Conservation (phyloP, 35 echinoderm and acorn worm genomes). For the Eucidaris tribuloides region DNA sequence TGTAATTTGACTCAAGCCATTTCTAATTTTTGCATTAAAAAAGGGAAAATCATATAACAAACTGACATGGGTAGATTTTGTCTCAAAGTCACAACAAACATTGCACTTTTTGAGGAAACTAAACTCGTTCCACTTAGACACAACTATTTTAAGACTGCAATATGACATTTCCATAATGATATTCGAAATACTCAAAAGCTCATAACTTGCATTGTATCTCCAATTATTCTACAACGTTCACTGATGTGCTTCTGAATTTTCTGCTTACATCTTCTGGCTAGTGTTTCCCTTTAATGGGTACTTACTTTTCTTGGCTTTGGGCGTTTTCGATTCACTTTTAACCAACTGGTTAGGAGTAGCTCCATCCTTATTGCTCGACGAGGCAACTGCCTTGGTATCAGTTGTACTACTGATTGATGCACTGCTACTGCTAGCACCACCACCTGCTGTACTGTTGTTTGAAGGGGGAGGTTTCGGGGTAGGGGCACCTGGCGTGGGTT, state of each 20-base stretch:
- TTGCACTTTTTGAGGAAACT: background rate
- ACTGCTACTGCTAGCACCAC: slow-evolving; percentile 3
- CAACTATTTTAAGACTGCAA: background rate
- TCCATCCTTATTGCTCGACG: background rate
- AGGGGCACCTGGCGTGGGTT: background rate
- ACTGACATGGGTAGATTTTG: no score
- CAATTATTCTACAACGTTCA: background rate
- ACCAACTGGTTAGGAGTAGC: slow-evolving; percentile 11
- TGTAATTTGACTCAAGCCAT: no score
- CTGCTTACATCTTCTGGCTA: no score
- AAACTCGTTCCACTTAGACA: background rate
- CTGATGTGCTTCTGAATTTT: no score
- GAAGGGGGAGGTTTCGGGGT: background rate
- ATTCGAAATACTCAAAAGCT: background rate
- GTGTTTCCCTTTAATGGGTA: no score
- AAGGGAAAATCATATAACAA: no score
- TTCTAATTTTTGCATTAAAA: no score
- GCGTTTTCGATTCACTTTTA: slow-evolving; percentile 3
- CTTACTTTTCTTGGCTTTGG: slow-evolving; percentile 20
- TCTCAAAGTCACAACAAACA: no score
- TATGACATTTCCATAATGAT: background rate
- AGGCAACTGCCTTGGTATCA: slow-evolving; percentile 36
- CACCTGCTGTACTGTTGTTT: slow-evolving; percentile 12
- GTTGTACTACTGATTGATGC: slow-evolving; percentile 32
- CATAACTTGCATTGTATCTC: background rate